Base-by-base conservation (phyloP, 64 coral and sea anemone genomes). In the Montipora foliosa region DNA sequence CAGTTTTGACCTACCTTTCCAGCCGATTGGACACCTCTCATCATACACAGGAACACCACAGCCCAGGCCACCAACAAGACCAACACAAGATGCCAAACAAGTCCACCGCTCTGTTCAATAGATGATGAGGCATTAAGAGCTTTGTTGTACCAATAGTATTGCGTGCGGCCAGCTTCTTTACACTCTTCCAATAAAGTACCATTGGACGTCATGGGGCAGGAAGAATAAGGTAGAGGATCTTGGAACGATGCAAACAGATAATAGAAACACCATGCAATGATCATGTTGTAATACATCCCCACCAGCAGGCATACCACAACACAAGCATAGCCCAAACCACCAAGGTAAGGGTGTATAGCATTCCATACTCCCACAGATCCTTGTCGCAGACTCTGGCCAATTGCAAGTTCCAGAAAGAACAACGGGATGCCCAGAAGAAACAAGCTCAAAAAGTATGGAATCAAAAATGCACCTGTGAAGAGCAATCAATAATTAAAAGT, bases 231-330 rank as follows among this genome's bases (percentile, higher is more conserved):
- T 1, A 99, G 46, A 14, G 79, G 79, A 8, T 79, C 24, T 76
- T 99, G 98, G 89, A 93, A 96, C 53, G 98, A 94, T 2, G 95
- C 89, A 80, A 99, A 99, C 79, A 99, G 78, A 22, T 99, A 99
- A 20, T 95, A 99, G n/a, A 99, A 99, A 58, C 92, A 92, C 98
- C 98, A 99, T 12, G 95, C 92, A 55, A 99, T 99, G 47, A 99
- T 95, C 98, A 99, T 99, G 74, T 99, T 99, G 85, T 99, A 99
- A 80, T 99, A 99, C 11, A 99, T 92, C 24, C 88, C 91, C 19
- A 99, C 98, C 44, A 99, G 67, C 4, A 96, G 84, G 10, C 94
- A 99, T 14, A 99, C 97, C 6, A 96, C 83, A 44, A 99, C 84
- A 1, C 89, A 96, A 53, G 95, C 95, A 74, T 90, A 95, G 0